Evolutionary conservation across 2,888 invertebrate species (phyloP), one percentile per base, ranked within the genome.

Genomic region (Drosophila mimetica): DNA sequence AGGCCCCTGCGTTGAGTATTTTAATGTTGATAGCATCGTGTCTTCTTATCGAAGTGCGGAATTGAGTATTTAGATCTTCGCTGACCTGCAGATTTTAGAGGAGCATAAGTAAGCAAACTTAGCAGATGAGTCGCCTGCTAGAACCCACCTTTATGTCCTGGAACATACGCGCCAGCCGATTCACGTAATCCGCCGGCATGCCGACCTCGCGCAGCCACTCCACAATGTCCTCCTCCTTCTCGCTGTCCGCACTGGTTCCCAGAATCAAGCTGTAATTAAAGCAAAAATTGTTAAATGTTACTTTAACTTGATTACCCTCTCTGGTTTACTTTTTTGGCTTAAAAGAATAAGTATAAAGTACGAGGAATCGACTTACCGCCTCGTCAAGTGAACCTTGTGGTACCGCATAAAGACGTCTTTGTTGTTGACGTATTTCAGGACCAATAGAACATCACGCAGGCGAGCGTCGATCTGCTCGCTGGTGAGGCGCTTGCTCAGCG

Each of bases 361-460:
- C n/a, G n/a, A n/a, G n/a, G n/a, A n/a, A 11, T 32, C 0, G 16
- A 51, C 86, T 79, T 74, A 92, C 86, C 94, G 94, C 87, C 99
- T 93, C 7, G 99, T 99, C 75, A 99, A 93, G 93, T 99, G 99
- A 47, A 98, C 98, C 92, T 99, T 99, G 92, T 99, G 99, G 92
- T 98, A 99, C 79, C 99, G 94, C 99, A 99, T 99, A 92, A 99
- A 99, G 28, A 99, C 99, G 93, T 99, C 99, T 92, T 99, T 99
- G 92, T 99, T 99, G 91, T 97, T 97, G 78, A 99, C 98, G 92
- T 99, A 99, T 92, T 99, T 99, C 76, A 99, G 93, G 76, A 99
- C 98, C 90, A 99, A 93, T 75, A 99, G 93, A 81, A 99, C 98
- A 93, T 99, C 97, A 90, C 94, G 95, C 71, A 99, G 93, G 89